These are phyloP conservation scores for Acanthiza pusilla DNA, from an alignment of 2,797 vertebrate genomes.

Conservation along the genomic window DNA sequence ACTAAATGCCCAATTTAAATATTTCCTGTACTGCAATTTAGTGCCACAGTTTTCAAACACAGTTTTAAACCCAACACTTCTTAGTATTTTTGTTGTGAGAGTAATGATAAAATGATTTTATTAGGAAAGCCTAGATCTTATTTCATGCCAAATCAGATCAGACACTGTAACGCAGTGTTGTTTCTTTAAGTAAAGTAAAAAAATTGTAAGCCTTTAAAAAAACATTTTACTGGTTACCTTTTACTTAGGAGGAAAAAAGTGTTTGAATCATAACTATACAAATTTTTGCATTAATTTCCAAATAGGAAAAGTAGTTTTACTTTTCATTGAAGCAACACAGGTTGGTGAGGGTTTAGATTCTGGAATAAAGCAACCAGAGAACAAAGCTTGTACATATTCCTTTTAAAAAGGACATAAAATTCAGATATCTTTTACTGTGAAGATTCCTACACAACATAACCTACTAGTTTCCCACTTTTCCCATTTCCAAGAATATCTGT, in stretches of 20 bases:
- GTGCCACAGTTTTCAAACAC: neutral
- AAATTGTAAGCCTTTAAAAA: neutral
- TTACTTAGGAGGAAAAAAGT: neutral
- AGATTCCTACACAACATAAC: neutral
- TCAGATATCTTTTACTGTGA: neutral
- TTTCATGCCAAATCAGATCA: neutral
- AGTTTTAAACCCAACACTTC: neutral
- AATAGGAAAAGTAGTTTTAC: neutral
- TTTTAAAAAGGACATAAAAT: neutral
- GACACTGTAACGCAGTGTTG: neutral
- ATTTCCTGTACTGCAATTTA: constrained; percentile 11
- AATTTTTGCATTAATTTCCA: neutral
- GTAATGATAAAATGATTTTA: constrained; percentile 20
- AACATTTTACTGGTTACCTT: neutral
- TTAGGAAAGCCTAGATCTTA: constrained; percentile 5
- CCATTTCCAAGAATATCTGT: neutral
- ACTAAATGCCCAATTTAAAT: neutral
- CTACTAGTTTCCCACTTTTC: neutral
- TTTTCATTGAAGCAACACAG: neutral
- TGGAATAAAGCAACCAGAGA: neutral
- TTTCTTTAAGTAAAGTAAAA: neutral
- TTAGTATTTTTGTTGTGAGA: constrained; percentile 5
- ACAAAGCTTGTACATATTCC: neutral
- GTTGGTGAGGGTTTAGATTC: neutral
- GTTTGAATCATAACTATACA: neutral